Percentiles rank a stretch among this genome's conserved stretches.
phyloP scores from a whole-genome alignment of 2,888 invertebrate species.

The Beris chalybata region DNA sequence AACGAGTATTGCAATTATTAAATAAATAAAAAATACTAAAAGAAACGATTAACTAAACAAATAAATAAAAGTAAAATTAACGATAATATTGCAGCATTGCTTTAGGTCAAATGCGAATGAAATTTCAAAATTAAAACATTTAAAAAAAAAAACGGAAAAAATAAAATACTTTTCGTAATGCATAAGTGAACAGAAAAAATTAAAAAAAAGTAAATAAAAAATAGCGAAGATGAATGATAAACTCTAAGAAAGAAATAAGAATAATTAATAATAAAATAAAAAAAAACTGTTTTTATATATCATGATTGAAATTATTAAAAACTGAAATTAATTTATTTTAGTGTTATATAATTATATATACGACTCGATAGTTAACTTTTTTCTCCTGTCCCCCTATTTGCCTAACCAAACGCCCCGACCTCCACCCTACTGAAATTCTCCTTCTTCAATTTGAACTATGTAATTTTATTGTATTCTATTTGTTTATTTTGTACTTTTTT shows the following conservation, averaged over 20 bases:
- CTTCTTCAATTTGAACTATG: conserved; percentile 4
- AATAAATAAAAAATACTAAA: too few relatives aligned
- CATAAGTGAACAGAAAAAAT: conserved; percentile 40
- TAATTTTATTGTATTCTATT: background rate
- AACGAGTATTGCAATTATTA: too few relatives aligned
- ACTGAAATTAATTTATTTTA: conserved; percentile 26
- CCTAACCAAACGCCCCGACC: background rate
- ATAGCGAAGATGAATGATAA: too few relatives aligned
- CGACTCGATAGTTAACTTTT: background rate
- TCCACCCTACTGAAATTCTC: background rate
- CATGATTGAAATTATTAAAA: conserved; percentile 26
- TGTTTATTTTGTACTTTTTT: conserved; percentile 11
- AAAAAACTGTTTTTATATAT: conserved; percentile 15
- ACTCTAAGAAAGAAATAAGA: too few relatives aligned
- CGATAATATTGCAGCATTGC: too few relatives aligned
- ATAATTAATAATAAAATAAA: too few relatives aligned
- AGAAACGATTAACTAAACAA: too few relatives aligned
- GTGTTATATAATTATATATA: conserved; percentile 11
- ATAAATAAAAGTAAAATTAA: too few relatives aligned
- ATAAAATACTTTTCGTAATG: too few relatives aligned
- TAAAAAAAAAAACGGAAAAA: too few relatives aligned
- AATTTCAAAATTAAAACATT: too few relatives aligned
- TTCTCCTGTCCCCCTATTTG: background rate
- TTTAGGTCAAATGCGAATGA: too few relatives aligned
- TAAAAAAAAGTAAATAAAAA: conserved; percentile 34